Evolutionary conservation across 2,888 invertebrate genomes (phyloP), one percentile per base, ranked within the genome.

Genomic region (Trichopoda pennipes): DNA sequence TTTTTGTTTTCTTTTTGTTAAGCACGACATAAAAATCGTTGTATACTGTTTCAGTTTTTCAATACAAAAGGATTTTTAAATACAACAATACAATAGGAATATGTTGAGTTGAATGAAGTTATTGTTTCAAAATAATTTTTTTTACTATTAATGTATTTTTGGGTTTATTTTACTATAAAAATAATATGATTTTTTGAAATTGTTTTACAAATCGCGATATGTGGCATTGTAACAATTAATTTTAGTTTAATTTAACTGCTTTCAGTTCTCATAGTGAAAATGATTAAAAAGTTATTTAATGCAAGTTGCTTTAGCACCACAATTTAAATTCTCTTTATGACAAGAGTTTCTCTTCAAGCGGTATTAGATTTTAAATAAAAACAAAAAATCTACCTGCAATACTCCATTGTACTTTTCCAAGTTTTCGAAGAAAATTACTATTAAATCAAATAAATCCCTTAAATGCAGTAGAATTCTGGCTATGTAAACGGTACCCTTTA

Each of bases 21-120:
- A 32, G 19, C 60, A 61, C 61, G 63, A 21, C 56, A 35, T 81
- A 84, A 75, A 73, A 64, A 53, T 32, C 76, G 47, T 73, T 68
- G 61, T 64, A 64, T 68, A 79, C 63, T 72, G 72, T 73, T 78
- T 78, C 64, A 55, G n/a, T 74, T 74, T 74, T 58, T 14, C 56
- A 58, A 49, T 47, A 69, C 53, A 77, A 78, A 70, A 78, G 70
- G 70, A 78, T 70, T 70, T 78, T 21, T 21, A 42, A 42, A 49
- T 56, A 60, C 61, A 47, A 61, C 47, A 51, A 28, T 14, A 44
- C 32, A 64, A 58, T 2, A 42, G 19, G n/a, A 58, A 17, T 28
- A 75, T 10, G 35, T 64, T 64, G 17, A 55, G 14, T n/a, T n/a
- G 63, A 47, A 19, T 16, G 19, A 44, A 16, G 23, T 63, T 70